A percentile compares a stretch with the other conserved stretches of the same genome.
Evolutionary conservation across 2,797 vertebrate genomes (phyloP).

Genomic region (Alfaro cultratus): DNA sequence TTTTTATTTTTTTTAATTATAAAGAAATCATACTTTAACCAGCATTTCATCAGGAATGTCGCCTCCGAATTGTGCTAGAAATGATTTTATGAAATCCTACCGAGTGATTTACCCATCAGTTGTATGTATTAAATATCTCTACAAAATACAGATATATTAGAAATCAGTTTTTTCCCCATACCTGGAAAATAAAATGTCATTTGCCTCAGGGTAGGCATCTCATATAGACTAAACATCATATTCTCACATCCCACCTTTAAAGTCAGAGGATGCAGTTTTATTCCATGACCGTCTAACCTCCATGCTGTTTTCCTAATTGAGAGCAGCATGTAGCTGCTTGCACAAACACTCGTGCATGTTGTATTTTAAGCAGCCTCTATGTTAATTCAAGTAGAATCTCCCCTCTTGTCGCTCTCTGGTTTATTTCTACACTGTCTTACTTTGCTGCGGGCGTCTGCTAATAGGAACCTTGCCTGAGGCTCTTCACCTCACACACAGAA

Average conservation of each 20-base stretch:
- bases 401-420: constrained; percentile 48
- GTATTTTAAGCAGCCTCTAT: constrained; percentile 45
- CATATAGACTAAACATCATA: constrained; percentile 30
- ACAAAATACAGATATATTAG: constrained; percentile 3
- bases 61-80: not conserved
- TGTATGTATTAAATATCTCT: not conserved
- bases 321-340: constrained; percentile 28
- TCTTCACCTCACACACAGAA: constrained; percentile 50
- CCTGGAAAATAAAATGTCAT: constrained; percentile 15
- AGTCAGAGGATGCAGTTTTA: constrained; percentile 20
- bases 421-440: constrained; percentile 45
- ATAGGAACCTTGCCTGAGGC: constrained; percentile 69
- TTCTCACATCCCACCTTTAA: constrained; percentile 33
- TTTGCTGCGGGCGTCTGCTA: constrained; percentile 69
- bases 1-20: not conserved
- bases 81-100: not conserved
- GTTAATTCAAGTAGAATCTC: constrained; percentile 36
- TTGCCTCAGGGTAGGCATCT: constrained; percentile 18
- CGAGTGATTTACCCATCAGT: not conserved
- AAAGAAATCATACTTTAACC: not conserved
- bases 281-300: constrained; percentile 33
- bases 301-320: constrained; percentile 48
- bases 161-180: not conserved
- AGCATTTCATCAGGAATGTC: not conserved
- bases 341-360: constrained; percentile 27